These are phyloP conservation scores for Drosophila pachea DNA, from an alignment of 1,140 invertebrate genomes.

Conservation along the genomic window DNA sequence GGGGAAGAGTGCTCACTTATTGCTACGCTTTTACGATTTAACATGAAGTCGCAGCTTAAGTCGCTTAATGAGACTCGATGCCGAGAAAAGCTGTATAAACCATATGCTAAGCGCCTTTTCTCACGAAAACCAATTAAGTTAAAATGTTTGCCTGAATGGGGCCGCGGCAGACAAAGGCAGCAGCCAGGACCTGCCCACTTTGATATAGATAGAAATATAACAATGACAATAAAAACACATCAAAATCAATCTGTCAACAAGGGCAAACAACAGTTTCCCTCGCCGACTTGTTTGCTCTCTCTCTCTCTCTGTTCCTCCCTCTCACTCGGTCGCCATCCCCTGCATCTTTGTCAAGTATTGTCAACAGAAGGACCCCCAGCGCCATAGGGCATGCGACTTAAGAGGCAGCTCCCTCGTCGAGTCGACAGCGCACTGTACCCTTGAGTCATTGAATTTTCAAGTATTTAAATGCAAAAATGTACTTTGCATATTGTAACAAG, in stretches of 20 bases:
- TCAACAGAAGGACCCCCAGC: slow-evolving; percentile 35
- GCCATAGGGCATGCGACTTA: slow-evolving; percentile 2
- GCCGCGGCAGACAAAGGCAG: slow-evolving; percentile 26
- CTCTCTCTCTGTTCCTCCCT: background rate
- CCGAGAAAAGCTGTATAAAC: slow-evolving; percentile 27
- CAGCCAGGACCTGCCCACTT: background rate
- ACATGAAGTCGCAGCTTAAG: background rate
- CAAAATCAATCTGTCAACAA: slow-evolving; percentile 77
- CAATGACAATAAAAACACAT: slow-evolving; percentile 76
- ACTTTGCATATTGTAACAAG: slow-evolving; percentile 34
- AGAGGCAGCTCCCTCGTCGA: slow-evolving; percentile 6
- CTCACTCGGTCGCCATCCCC: background rate
- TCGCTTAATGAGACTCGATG: slow-evolving; percentile 30
- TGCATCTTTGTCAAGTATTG: slow-evolving; percentile 41
- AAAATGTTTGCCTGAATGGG: slow-evolving; percentile 64
- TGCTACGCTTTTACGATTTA: background rate
- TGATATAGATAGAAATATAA: slow-evolving; percentile 47
- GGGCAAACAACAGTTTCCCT: slow-evolving; percentile 26
- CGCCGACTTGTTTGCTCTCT: background rate
- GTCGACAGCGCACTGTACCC: background rate
- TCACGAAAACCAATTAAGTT: slow-evolving; percentile 64
- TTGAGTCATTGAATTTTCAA: slow-evolving; percentile 52
- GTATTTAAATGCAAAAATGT: slow-evolving; percentile 62
- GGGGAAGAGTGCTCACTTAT: no score
- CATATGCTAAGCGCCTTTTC: slow-evolving; percentile 43